Base-by-base conservation (phyloP, 2,113 vertebrate genomes). In the Nothocercus julius region DNA sequence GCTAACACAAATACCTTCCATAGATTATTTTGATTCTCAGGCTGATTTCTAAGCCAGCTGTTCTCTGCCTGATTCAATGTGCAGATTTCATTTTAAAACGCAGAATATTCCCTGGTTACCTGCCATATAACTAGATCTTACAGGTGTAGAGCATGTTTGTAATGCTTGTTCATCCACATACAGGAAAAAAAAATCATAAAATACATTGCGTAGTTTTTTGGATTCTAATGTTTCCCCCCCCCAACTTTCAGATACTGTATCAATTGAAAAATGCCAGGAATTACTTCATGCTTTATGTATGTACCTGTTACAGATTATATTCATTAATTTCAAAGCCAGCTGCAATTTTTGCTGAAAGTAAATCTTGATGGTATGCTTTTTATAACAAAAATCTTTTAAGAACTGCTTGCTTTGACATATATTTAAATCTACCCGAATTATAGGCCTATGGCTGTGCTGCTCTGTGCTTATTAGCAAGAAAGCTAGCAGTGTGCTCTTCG, bases 1-100 rank as follows among this genome's bases (percentile, higher is more conserved):
- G 93, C 76, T 83, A 96, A 97, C 85, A 96, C 77, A 97, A 96
- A 98, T 98, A 93, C 94, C 94, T 98, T 98, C 91, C 91, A 83
- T 77, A 97, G 97, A 97, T 97, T 95, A 91, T 84, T 73, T 66
- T 72, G 93, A 96, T 97, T 97, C 96, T 95, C 89, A 59, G 72
- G 81, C 84, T 98, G 97, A 98, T 98, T 97, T 97, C 93, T 97
- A 97, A 87, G 83, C 96, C 98, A 98, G 97, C 97, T 98, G 98
- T 97, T 97, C 81, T 84, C 79, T 53, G 89, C 94, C 94, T 98
- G 96, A 98, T 97, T 97, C 95, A 96, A 97, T 97, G 95, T 91
- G 82, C 98, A 98, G 97, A 96, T 89, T 97, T 95, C 61, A 97
- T 93, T 90, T 95, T 96, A 96, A 96, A 91, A 82, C 81, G 92